Conservation (phyloP, 2,888 invertebrate genomes). For the Yponomeuta evonymella region DNA sequence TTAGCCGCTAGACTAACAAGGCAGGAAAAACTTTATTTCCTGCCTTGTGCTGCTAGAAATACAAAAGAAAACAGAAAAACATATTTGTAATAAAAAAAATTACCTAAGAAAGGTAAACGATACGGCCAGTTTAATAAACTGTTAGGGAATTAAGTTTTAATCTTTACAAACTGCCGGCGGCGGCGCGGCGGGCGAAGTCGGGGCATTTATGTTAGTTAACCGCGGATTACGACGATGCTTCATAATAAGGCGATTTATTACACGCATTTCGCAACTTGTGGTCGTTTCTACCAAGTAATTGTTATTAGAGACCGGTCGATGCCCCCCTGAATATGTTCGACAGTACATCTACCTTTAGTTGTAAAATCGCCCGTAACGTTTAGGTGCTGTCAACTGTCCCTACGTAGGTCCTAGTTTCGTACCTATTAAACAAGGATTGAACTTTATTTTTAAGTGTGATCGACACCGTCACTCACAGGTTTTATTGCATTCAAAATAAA, state of each 20-base stretch:
- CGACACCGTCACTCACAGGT: no score
- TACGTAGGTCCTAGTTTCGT: no score
- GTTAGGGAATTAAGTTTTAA: constrained; percentile 56
- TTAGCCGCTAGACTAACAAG: no score
- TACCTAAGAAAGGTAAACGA: constrained; percentile 11
- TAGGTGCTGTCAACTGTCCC: no score
- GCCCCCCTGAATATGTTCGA: neutral
- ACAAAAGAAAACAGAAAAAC: neutral
- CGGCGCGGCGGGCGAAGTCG: constrained; percentile 32
- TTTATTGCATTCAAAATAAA: no score
- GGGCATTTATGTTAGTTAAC: constrained; percentile 70
- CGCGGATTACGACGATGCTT: constrained; percentile 54
- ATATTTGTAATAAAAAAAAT: neutral
- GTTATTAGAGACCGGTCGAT: neutral
- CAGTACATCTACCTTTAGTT: no score
- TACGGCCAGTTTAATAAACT: constrained; percentile 42
- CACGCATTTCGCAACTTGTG: constrained; percentile 21
- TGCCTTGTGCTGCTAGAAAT: no score
- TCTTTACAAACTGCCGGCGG: constrained; percentile 65
- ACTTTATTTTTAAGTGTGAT: no score
- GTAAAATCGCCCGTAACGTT: no score
- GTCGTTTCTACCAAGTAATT: neutral
- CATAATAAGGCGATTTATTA: constrained; percentile 61
- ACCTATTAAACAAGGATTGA: no score
- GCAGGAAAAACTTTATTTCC: no score